phyloP scores from a whole-genome alignment of 2,888 invertebrate species.

The Troglohyphantes excavatus region DNA sequence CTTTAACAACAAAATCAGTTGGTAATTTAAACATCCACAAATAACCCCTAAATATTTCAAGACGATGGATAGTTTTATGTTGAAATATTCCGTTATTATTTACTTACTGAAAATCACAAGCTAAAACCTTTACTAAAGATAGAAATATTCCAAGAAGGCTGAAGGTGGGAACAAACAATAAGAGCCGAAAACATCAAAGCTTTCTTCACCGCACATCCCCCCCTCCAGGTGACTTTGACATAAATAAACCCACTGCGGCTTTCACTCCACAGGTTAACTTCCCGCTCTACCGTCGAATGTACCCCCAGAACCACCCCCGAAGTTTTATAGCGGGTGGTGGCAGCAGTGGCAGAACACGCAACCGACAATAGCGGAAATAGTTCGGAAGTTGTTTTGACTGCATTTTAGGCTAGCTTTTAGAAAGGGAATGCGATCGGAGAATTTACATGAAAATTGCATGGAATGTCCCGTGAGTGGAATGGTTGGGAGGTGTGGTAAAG shows the following conservation, averaged over 20 bases:
- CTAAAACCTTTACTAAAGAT: background rate
- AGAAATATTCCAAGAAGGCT: background rate
- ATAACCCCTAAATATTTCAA: too few species aligned
- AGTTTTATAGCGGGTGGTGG: constrained; percentile 3
- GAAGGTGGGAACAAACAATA: background rate
- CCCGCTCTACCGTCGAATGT: background rate
- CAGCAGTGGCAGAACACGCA: background rate
- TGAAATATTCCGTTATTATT: too few species aligned
- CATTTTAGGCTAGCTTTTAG: background rate
- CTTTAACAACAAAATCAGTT: too few species aligned
- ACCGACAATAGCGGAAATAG: background rate
- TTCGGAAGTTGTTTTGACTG: background rate
- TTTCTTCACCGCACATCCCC: background rate
- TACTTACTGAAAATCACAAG: too few species aligned
- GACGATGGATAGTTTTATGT: too few species aligned
- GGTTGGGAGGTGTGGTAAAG: too few species aligned
- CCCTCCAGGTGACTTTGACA: background rate
- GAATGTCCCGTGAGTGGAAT: background rate
- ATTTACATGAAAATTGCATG: background rate
- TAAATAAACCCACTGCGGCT: constrained; percentile 1
- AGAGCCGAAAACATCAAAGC: background rate
- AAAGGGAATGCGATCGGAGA: background rate
- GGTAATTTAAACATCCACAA: too few species aligned
- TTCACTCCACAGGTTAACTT: constrained; percentile 32
- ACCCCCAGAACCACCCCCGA: background rate